Evolutionary conservation across 1,140 invertebrate genomes (phyloP), one percentile per base, ranked within the genome.

Genomic region (Lordiphosa mommai): DNA sequence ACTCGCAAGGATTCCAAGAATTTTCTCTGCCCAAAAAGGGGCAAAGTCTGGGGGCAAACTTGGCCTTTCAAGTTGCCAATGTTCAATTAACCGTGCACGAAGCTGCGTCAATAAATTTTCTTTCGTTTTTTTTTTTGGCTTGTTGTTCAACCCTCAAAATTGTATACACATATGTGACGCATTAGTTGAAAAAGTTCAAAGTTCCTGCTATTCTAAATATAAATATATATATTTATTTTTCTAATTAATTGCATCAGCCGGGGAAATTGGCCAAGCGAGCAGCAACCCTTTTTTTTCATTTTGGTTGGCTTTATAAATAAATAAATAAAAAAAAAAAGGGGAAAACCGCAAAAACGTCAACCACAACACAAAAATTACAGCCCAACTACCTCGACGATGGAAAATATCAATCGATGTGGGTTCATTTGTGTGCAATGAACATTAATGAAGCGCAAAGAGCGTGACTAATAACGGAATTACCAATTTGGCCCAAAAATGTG

Each of bases 391-490:
- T 27, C 44, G 67, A 67, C 71, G 76, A 20, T 56, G 63, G 64
- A 71, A 70, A 85, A 82, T 82, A 82, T 85, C 77, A 82, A 82
- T 84, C 77, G 79, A 85, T 85, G 79, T 85, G 77, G 77, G 79
- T 85, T 77, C 77, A 77, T 85, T 84, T 84, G 70, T 84, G 77
- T 85, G 79, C 79, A 85, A 84, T 84, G 77, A 84, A 84, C 77
- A 86, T 86, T 86, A 86, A 86, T 86, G 80, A 86, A 86, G 82
- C 80, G 80, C 80, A 74, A 82, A 86, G 67, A 86, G 80, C 82
- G 80, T 86, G 82, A 86, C 80, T 86, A 86, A 86, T 86, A 80
- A 66, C 66, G 60, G 71, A 86, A 86, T 86, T 86, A 76, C 77
- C 79, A 85, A 84, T 84, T 43, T 85, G 68, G 77, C 68, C 72